phyloP scores from a whole-genome alignment of 1,140 invertebrate species.

The Ditylenchus dipsaci region DNA sequence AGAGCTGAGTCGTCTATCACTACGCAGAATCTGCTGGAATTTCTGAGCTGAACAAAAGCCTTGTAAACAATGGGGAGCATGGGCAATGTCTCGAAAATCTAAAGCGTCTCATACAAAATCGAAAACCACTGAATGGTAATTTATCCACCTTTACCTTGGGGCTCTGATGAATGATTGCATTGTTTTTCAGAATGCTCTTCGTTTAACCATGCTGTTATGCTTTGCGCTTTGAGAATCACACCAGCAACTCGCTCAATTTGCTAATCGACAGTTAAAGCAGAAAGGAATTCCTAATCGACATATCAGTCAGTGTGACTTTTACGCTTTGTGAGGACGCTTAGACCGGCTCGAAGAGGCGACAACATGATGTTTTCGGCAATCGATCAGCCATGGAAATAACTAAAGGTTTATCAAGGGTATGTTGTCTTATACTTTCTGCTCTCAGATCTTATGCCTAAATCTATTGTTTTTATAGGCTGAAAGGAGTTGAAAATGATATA shows the following conservation, averaged over 20 bases:
- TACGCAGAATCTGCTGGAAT: slow-evolving; percentile 75
- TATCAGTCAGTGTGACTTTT: slow-evolving; percentile 35
- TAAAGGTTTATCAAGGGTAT: slow-evolving; percentile 54
- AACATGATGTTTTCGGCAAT: slow-evolving; percentile 53
- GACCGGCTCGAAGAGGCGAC: slow-evolving; percentile 39
- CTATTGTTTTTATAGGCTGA: slow-evolving; percentile 36
- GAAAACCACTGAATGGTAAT: slow-evolving; percentile 51
- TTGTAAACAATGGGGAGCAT: slow-evolving; percentile 77
- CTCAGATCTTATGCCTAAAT: not conserved
- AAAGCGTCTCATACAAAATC: slow-evolving; percentile 38
- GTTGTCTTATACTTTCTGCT: not conserved
- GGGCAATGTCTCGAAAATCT: slow-evolving; percentile 68
- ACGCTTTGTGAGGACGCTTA: no score
- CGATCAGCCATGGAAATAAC: slow-evolving; percentile 56
- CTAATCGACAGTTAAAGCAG: slow-evolving; percentile 36
- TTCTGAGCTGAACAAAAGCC: slow-evolving; percentile 92
- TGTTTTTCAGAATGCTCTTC: slow-evolving; percentile 71
- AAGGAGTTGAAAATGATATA: slow-evolving; percentile 58
- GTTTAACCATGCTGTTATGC: slow-evolving; percentile 88
- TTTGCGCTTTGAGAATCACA: slow-evolving; percentile 76
- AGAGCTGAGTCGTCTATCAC: slow-evolving; percentile 79
- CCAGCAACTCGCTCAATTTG: slow-evolving; percentile 68
- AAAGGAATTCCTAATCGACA: slow-evolving; percentile 30
- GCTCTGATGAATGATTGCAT: not conserved
- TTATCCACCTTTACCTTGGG: not conserved